Conservation (phyloP, 2,113 vertebrate genomes). For the Pelecanoides urinatrix region DNA sequence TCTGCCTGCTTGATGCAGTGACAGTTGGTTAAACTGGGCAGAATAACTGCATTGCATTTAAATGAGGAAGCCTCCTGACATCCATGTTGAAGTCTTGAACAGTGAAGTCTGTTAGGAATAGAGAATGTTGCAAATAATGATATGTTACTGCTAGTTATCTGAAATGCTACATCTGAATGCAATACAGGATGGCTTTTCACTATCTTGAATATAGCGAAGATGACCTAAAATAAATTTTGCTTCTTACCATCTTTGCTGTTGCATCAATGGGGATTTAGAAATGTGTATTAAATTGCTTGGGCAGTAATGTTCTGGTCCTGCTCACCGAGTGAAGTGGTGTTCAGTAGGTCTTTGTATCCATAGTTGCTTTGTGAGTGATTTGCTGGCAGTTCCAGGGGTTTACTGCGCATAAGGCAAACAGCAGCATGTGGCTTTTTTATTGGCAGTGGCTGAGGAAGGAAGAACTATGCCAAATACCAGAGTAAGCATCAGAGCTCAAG, state of each 20-base stretch:
- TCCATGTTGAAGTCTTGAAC: neutral
- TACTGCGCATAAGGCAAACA: neutral
- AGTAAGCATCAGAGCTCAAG: neutral
- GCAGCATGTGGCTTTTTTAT: neutral
- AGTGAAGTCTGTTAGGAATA: neutral
- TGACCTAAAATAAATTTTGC: neutral
- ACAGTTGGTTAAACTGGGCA: constrained; percentile 34
- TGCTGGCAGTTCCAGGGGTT: neutral
- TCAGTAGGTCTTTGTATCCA: neutral
- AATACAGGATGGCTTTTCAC: neutral
- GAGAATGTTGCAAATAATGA: neutral
- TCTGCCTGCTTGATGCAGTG: constrained; percentile 6
- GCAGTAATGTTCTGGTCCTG: neutral
- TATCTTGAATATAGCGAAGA: neutral
- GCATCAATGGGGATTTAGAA: neutral
- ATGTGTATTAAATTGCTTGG: neutral
- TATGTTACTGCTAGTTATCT: neutral
- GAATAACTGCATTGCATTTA: neutral
- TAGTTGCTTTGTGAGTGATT: neutral
- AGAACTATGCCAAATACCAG: neutral
- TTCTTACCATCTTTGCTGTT: neutral
- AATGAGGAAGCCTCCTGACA: constrained; percentile 20
- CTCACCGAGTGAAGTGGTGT: neutral
- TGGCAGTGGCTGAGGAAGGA: neutral
- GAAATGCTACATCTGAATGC: neutral